Percentiles rank a stretch among this genome's conserved stretches.
Conservation (phyloP, 2,797 vertebrate genomes). For the Dendrocincla fuliginosa region DNA sequence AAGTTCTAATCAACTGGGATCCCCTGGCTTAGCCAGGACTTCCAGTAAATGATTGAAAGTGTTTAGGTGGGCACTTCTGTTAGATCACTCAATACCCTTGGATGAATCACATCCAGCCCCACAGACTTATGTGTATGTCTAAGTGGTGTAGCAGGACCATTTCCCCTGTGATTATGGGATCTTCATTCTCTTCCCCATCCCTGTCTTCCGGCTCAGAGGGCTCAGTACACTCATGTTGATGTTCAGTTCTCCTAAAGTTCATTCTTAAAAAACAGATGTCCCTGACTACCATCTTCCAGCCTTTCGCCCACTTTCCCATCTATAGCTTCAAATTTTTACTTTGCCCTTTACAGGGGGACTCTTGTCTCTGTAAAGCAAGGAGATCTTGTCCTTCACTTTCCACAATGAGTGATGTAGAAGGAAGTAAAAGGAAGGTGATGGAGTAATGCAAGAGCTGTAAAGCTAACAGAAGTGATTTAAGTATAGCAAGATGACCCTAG, state of each 20-base stretch:
- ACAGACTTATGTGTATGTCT: not conserved
- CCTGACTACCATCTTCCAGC: not conserved
- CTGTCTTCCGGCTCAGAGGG: not conserved
- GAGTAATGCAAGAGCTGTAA: not conserved
- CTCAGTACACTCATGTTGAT: not conserved
- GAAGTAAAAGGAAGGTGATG: not conserved
- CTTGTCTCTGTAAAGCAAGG: not conserved
- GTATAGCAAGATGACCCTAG: not conserved
- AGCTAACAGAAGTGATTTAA: slow-evolving; percentile 22
- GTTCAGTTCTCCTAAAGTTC: not conserved
- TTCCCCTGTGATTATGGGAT: not conserved
- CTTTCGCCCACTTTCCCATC: not conserved
- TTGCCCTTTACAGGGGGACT: not conserved
- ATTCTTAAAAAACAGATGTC: not conserved
- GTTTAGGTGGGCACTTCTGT: not conserved
- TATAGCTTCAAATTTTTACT: not conserved
- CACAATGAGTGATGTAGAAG: not conserved
- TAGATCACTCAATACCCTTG: not conserved
- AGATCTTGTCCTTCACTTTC: not conserved
- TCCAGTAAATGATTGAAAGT: not conserved
- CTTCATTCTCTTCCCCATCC: not conserved
- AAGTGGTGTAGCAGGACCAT: not conserved
- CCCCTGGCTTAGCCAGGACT: not conserved
- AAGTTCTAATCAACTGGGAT: not conserved
- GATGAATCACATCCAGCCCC: not conserved